phyloP scores from a whole-genome alignment of 2,797 vertebrate genomes.

The Aratinga solstitialis region DNA sequence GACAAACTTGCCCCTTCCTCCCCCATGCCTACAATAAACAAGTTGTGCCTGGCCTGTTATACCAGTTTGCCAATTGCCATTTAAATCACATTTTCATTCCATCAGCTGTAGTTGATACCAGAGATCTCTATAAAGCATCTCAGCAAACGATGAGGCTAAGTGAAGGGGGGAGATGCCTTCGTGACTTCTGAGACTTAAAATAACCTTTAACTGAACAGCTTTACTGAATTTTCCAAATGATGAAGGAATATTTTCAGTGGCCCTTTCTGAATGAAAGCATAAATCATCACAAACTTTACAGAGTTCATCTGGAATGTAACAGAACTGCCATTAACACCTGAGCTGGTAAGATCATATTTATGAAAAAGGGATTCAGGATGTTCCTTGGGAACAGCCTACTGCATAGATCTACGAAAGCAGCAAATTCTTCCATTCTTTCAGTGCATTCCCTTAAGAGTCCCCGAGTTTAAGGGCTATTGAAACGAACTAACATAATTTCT shows the following conservation, averaged over 20 bases:
- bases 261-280: not conserved
- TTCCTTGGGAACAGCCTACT: not conserved
- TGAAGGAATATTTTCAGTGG: not conserved
- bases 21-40: not conserved
- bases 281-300: not conserved
- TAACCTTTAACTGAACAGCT: not conserved
- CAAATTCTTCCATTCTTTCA: not conserved
- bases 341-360: not conserved
- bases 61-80: not conserved
- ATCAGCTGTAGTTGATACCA: not conserved
- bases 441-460: not conserved
- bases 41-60: not conserved
- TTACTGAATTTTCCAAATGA: not conserved
- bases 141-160: not conserved
- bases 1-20: not conserved
- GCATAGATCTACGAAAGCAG: not conserved
- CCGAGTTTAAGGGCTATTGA: not conserved
- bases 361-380: not conserved
- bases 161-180: not conserved
- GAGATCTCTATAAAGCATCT: not conserved
- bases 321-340: not conserved
- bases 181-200: not conserved
- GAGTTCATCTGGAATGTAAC: not conserved
- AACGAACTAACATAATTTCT: slow-evolving; percentile 11
- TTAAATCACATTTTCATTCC: not conserved